Evolutionary conservation across 2,888 invertebrate species (phyloP), one percentile per base, ranked within the genome.

Genomic region (Leptinotarsa peninsularis): DNA sequence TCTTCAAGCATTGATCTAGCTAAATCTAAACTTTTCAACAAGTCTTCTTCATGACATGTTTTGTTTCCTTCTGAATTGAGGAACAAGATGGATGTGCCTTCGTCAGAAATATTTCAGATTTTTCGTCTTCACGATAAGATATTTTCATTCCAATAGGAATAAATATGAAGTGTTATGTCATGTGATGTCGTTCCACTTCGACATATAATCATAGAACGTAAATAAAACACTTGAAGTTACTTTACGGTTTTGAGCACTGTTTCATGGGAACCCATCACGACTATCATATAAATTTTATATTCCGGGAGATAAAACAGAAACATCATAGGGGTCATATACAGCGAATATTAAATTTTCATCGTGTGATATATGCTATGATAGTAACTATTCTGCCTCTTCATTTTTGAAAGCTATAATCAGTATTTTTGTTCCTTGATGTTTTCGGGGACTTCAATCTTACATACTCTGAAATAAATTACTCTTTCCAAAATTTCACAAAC

Each of bases 211-310:
- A 13, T 23, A 58, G 21, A 21, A 58, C 58, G 3, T 58, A 58
- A 15, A 52, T 58, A 58, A 58, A 58, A 58, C 7, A 58, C 21
- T 58, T 18, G 23, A 14, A 23, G n/a, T 18, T 58, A 15, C 7
- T 58, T 58, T 58, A 58, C 14, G 13, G 10, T 10, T 43, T 58
- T 4, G 13, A 14, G 21, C 18, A 58, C 21, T 58, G 21, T 58
- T 21, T 21, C 18, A 21, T 58, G 58, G 23, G 13, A 58, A 58
- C 13, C 23, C 21, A 58, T 58, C 18, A 58, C 58, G 18, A 23
- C 58, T 21, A 21, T 58, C 58, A 21, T 23, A 58, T 58, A 58
- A 23, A 21, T 58, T 58, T 58, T 58, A 58, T 58, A 58, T 58
- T 58, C 58, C 18, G 13, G 21, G 14, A 58, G 21, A 58, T 58